Evolutionary conservation across 2,113 vertebrate genomes (phyloP).

Genomic region (Xiphias gladius): DNA sequence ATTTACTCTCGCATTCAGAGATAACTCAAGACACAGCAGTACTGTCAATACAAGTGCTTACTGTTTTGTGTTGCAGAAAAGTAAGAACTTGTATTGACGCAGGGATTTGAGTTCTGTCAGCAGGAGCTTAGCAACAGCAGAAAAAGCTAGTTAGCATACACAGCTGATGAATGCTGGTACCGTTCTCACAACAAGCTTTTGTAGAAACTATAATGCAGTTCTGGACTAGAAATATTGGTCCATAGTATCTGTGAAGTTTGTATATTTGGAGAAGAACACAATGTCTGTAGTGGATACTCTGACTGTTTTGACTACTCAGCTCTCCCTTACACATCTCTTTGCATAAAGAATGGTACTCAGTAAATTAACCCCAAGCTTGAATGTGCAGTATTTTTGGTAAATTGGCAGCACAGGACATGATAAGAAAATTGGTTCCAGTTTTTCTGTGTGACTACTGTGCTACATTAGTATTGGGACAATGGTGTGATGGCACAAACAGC

Average conservation of each 20-base stretch:
- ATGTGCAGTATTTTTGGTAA: conserved; percentile 8
- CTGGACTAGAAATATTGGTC: too few relatives aligned
- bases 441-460: conserved; percentile 30
- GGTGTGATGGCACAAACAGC: conserved; percentile 8
- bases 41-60: too few relatives aligned
- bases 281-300: background rate
- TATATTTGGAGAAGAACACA: background rate
- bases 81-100: too few relatives aligned
- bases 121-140: too few relatives aligned
- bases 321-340: background rate
- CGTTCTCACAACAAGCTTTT: too few relatives aligned
- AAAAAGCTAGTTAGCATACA: too few relatives aligned
- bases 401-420: conserved; percentile 13
- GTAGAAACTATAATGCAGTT: too few relatives aligned
- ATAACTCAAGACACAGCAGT: background rate
- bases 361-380: conserved; percentile 1
- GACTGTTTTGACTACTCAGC: background rate
- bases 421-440: conserved; percentile 41
- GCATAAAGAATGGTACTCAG: background rate
- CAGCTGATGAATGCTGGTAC: too few relatives aligned
- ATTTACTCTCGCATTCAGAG: background rate
- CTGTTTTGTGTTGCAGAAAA: too few relatives aligned
- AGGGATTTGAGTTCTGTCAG: too few relatives aligned
- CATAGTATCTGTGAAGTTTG: too few relatives aligned
- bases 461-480: conserved; percentile 25